Evolutionary conservation across 2,888 invertebrate species (phyloP).

Genomic region (Pandemis cinnamomeana): DNA sequence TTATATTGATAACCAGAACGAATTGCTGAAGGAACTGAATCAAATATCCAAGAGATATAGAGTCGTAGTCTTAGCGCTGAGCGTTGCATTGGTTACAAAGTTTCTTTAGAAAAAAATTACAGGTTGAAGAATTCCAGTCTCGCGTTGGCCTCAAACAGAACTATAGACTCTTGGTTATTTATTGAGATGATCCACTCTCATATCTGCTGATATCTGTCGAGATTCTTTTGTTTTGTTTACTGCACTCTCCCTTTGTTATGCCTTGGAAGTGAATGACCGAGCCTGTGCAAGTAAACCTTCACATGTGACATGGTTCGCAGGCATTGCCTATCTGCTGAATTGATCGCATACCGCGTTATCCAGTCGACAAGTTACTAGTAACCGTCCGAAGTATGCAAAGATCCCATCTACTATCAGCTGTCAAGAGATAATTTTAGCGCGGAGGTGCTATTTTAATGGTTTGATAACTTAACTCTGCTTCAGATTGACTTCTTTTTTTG

Average conservation of each 20-base stretch:
- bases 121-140: too few relatives aligned
- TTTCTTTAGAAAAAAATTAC: background rate
- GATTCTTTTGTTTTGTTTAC: slow-evolving; percentile 1
- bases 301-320: slow-evolving; percentile 32
- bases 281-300: background rate
- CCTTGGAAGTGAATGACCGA: background rate
- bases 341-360: slow-evolving; percentile 58
- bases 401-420: slow-evolving; percentile 65
- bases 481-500: background rate
- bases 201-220: background rate
- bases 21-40: too few relatives aligned
- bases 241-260: background rate
- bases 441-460: slow-evolving; percentile 41
- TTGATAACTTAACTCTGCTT: slow-evolving; percentile 6
- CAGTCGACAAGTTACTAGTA: slow-evolving; percentile 61
- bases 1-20: too few relatives aligned
- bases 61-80: too few relatives aligned
- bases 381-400: slow-evolving; percentile 57
- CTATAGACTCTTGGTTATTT: too few relatives aligned
- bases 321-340: slow-evolving; percentile 46
- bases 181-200: background rate
- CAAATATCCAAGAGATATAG: too few relatives aligned
- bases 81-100: too few relatives aligned
- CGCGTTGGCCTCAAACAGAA: too few relatives aligned
- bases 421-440: slow-evolving; percentile 66